Conservation (phyloP, 1,140 invertebrate genomes). For the Temnothorax curvispinosus region DNA sequence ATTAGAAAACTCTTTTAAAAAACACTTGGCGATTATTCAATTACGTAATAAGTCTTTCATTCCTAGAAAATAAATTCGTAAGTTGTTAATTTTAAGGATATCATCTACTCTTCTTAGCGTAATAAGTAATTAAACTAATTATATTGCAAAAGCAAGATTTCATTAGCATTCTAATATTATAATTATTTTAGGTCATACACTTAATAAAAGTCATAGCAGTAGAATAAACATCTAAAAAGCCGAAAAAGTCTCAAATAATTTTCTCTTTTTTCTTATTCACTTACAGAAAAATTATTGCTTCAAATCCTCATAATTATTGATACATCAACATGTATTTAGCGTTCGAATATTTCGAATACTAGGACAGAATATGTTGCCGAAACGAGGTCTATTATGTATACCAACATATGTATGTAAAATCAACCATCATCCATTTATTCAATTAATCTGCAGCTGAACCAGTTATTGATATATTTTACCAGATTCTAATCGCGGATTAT, state of each 20-base stretch:
- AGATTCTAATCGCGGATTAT: constrained; percentile 22
- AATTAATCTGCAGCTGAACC: constrained; percentile 5
- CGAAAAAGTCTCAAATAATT: neutral
- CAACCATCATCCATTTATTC: constrained; percentile 10
- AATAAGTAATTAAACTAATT: constrained; percentile 16
- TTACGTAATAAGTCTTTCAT: neutral
- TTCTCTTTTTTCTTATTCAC: neutral
- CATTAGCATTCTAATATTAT: neutral
- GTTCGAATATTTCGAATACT: neutral
- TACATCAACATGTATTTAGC: neutral
- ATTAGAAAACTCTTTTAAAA: neutral
- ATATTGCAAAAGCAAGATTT: neutral
- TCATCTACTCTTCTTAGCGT: no score
- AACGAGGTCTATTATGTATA: neutral
- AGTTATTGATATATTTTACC: constrained; percentile 40
- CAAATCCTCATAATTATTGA: neutral
- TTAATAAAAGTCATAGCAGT: neutral
- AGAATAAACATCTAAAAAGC: neutral
- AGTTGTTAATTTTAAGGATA: neutral
- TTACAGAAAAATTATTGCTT: neutral
- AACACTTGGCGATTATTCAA: neutral
- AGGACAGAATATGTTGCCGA: neutral
- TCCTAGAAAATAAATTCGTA: neutral
- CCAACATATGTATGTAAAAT: constrained; percentile 3
- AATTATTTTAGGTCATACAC: neutral